Conservation (phyloP, 2,113 vertebrate genomes). For the Poeciliopsis turrubarensis region DNA sequence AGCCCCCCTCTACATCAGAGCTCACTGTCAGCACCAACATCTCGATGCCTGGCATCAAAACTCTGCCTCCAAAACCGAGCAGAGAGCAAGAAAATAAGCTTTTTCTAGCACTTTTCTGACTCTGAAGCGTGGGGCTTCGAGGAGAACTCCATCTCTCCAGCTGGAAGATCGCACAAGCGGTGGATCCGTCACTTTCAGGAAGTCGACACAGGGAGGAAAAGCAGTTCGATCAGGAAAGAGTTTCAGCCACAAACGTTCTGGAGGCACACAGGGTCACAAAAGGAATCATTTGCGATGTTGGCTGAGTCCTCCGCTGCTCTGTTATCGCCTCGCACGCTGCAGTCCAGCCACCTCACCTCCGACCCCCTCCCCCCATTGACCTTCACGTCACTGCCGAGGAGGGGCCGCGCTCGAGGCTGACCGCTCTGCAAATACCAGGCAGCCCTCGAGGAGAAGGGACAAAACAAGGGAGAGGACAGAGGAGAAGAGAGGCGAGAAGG, state of each 20-base stretch:
- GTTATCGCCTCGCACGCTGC: conserved; percentile 11
- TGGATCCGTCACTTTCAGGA: not conserved
- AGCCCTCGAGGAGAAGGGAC: conserved; percentile 2
- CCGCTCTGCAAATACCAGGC: conserved; percentile 5
- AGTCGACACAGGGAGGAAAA: not conserved
- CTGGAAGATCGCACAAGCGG: too few species aligned
- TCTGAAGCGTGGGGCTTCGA: too few species aligned
- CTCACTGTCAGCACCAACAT: too few species aligned
- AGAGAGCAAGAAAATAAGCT: too few species aligned
- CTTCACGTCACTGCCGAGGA: conserved; percentile 39
- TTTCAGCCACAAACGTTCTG: conserved; percentile 1
- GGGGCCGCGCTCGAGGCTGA: conserved; percentile 33
- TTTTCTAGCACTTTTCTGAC: too few species aligned
- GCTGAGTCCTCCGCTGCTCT: not conserved
- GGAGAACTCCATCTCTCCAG: too few species aligned
- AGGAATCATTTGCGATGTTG: conserved; percentile 44
- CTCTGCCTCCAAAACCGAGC: too few species aligned
- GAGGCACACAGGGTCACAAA: conserved; percentile 28
- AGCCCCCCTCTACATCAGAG: too few species aligned
- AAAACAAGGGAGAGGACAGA: not conserved
- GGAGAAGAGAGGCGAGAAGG: not conserved
- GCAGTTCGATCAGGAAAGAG: not conserved
- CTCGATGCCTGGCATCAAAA: too few species aligned
- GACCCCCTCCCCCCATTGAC: not conserved
- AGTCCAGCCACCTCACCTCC: conserved; percentile 40